These are phyloP conservation scores for Pseudopipra pipra DNA, from an alignment of 2,113 vertebrate species.

Conservation along the genomic window DNA sequence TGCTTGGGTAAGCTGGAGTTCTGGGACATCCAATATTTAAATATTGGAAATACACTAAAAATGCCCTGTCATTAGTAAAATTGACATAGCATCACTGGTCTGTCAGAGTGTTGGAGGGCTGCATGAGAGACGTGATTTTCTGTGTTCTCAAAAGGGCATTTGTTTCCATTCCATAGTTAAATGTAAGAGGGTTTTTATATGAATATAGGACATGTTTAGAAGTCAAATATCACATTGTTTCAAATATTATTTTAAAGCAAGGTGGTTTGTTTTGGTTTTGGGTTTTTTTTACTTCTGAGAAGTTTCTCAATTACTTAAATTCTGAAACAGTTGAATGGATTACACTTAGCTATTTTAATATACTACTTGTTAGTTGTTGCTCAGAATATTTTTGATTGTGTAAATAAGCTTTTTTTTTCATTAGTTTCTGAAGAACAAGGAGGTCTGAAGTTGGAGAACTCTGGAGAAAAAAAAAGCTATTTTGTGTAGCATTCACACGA, in stretches of 20 bases:
- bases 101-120: not conserved
- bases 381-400: not conserved
- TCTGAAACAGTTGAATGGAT: not conserved
- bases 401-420: not conserved
- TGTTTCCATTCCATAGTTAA: not conserved
- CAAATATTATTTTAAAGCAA: not conserved
- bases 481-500: not conserved
- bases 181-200: fast-evolving
- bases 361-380: not conserved
- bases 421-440: not conserved
- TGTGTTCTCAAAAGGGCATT: not conserved
- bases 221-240: not conserved
- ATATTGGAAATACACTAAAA: not conserved
- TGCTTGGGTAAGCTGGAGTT: not conserved
- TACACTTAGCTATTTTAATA: not conserved
- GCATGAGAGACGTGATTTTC: not conserved
- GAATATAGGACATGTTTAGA: not conserved
- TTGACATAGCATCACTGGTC: not conserved
- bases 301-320: not conserved
- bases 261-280: not conserved
- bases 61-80: not conserved
- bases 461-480: fast-evolving
- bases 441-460: not conserved
- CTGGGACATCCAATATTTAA: not conserved
- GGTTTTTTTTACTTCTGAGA: fast-evolving